phyloP scores from a whole-genome alignment of 2,113 vertebrate species.

The zebrafish (Danio rerio) region GRCz12tu NC_133184.1:54975001-54975500 shows the following conservation, averaged over 20 bases:
- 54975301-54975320: background rate
- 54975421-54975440: too few species aligned
- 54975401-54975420: too few species aligned
- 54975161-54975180: background rate
- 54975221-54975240: background rate
- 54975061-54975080: constrained; percentile 58
- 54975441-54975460: too few species aligned
- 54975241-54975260: background rate
- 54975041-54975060: constrained; percentile 96
- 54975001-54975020: constrained; percentile 92
- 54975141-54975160: background rate
- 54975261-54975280: background rate
- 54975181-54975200: constrained; percentile 8
- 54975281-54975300: background rate
- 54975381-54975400: too few species aligned
- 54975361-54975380: too few species aligned
- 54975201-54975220: constrained; percentile 19
- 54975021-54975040: constrained; percentile 96
- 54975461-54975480: too few species aligned
- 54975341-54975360: too few species aligned
- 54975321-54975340: too few species aligned
- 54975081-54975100: background rate
- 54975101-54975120: background rate
- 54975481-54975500: too few species aligned
- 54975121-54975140: background rate